Conservation (phyloP, 1,140 invertebrate genomes). For the Eumeta japonica region DNA sequence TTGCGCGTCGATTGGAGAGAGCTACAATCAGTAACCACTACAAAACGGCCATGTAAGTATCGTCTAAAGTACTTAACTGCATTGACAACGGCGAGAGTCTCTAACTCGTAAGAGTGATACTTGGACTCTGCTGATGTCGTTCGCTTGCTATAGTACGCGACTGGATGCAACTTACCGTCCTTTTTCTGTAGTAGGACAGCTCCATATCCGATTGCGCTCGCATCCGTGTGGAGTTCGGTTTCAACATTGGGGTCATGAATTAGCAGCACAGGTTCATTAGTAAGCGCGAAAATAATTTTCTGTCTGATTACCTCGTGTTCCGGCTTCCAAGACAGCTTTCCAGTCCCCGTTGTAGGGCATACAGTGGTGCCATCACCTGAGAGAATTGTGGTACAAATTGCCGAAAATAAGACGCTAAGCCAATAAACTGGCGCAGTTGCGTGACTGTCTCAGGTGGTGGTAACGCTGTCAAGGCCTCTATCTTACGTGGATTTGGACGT, state of each 20-base stretch:
- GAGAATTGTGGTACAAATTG: slow-evolving; percentile 18
- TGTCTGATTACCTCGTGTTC: slow-evolving; percentile 6
- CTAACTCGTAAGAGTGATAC: slow-evolving; percentile 11
- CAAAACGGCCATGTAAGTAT: slow-evolving; percentile 9
- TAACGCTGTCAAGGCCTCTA: slow-evolving; percentile 11
- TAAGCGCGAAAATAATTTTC: slow-evolving; percentile 6
- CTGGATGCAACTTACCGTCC: slow-evolving; percentile 14
- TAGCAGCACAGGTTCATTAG: slow-evolving; percentile 18
- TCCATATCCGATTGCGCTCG: slow-evolving; percentile 10
- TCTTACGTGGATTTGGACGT: slow-evolving; percentile 13
- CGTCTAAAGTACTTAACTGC: too few species aligned
- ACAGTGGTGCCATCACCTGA: slow-evolving; percentile 16
- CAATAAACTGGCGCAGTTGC: slow-evolving; percentile 9
- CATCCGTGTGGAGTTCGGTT: slow-evolving; percentile 10
- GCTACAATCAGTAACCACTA: slow-evolving; percentile 21
- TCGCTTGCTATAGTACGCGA: slow-evolving; percentile 8
- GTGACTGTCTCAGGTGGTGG: slow-evolving; percentile 17
- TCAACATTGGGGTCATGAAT: slow-evolving; percentile 25
- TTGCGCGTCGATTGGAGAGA: slow-evolving; percentile 19
- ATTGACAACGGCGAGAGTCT: slow-evolving; percentile 12
- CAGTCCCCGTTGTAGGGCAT: slow-evolving; percentile 12
- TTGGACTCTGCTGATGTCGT: slow-evolving; percentile 6
- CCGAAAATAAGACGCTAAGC: slow-evolving; percentile 14
- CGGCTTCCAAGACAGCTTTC: slow-evolving; percentile 5
- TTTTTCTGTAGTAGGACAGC: slow-evolving; percentile 11